Evolutionary conservation across 1,140 invertebrate genomes (phyloP).

Genomic region (Nasonia longicornis): DNA sequence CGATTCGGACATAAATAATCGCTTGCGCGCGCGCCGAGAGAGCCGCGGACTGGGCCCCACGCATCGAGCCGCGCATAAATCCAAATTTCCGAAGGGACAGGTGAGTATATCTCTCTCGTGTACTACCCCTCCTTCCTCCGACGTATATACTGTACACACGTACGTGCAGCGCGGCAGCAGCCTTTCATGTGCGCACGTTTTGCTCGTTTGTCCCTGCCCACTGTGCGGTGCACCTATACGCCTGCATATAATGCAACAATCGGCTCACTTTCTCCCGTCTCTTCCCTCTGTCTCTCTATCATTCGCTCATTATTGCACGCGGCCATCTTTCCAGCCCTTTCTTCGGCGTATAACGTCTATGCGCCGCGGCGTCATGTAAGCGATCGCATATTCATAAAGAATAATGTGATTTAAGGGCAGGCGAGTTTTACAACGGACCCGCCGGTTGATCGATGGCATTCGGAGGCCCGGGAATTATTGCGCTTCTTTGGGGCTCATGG

Average conservation of each 20-base stretch:
- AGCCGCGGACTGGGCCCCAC: conserved; percentile 51
- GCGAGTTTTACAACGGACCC: conserved; percentile 16
- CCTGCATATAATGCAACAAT: not conserved
- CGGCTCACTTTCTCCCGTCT: not conserved
- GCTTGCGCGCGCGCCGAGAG: conserved; percentile 1
- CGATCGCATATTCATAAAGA: conserved; percentile 38
- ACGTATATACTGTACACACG: not conserved
- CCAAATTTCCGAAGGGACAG: conserved; percentile 51
- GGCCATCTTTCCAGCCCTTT: conserved; percentile 30
- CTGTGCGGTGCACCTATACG: not conserved
- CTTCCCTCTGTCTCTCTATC: conserved; percentile 24
- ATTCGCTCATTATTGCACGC: conserved; percentile 30
- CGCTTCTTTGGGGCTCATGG: not conserved
- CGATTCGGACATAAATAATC: conserved; percentile 44
- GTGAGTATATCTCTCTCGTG: not conserved
- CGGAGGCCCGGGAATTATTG: not conserved
- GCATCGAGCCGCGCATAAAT: conserved; percentile 56
- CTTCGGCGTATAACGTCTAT: not conserved
- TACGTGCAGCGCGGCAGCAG: conserved; percentile 43
- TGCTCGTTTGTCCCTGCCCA: conserved; percentile 51
- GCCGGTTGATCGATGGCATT: conserved; percentile 25
- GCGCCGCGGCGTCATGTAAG: not conserved
- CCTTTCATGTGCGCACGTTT: conserved; percentile 61
- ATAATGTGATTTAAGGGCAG: conserved; percentile 37
- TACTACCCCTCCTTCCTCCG: not conserved